Percentiles rank a stretch among this genome's conserved stretches.
These are phyloP conservation scores for Galerucella calmariensis DNA, from an alignment of 2,888 invertebrate species.

Conservation along the genomic window DNA sequence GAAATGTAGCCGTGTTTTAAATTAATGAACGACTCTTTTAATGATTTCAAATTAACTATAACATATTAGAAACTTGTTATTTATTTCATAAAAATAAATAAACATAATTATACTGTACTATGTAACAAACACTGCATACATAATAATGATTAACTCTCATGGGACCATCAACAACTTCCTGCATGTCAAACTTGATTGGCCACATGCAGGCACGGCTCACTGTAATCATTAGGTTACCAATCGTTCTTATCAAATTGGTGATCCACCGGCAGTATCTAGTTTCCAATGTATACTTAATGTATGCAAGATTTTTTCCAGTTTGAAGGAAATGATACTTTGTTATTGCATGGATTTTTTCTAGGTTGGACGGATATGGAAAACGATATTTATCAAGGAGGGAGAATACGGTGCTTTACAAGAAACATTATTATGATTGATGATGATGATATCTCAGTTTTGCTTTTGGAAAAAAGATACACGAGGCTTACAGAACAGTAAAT, in stretches of 20 bases:
- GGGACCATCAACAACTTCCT: slow-evolving; percentile 40
- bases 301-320: background rate
- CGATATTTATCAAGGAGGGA: background rate
- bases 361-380: background rate
- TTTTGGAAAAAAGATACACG: background rate
- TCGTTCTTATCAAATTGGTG: slow-evolving; percentile 6
- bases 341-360: background rate
- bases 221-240: background rate
- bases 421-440: background rate
- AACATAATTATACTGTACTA: background rate
- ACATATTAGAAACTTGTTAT: background rate
- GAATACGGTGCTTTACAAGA: background rate
- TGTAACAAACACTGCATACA: slow-evolving; percentile 19
- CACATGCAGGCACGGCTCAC: slow-evolving; percentile 35
- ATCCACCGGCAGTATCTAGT: slow-evolving; percentile 1
- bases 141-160: slow-evolving; percentile 27
- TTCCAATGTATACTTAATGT: slow-evolving; percentile 1
- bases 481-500: background rate
- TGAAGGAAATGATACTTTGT: slow-evolving; percentile 6
- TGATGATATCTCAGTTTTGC: background rate
- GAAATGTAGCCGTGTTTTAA: no score
- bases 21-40: no score
- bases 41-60: background rate
- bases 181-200: slow-evolving; percentile 36
- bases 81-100: no score